phyloP scores from a whole-genome alignment of 1,140 invertebrate genomes.

The Zaprionus capensis region DNA sequence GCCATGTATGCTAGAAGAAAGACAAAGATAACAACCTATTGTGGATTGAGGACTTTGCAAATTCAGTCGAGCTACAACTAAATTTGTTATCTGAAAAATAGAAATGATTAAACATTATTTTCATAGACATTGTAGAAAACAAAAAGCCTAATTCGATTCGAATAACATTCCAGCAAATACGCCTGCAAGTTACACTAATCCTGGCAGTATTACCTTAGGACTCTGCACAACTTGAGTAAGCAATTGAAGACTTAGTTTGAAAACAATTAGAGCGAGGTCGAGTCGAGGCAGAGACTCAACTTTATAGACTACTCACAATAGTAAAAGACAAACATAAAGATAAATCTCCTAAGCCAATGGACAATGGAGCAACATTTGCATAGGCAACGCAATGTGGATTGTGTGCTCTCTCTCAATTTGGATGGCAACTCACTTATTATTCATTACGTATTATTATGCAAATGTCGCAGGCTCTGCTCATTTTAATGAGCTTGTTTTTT shows the following conservation, averaged over 20 bases:
- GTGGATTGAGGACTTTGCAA: too few relatives aligned
- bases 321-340: background rate
- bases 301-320: background rate
- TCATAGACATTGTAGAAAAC: too few relatives aligned
- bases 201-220: background rate
- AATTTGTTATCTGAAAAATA: too few relatives aligned
- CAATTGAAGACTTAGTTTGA: background rate
- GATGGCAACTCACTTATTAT: conserved; percentile 57
- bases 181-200: background rate
- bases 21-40: too few relatives aligned
- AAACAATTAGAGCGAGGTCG: background rate
- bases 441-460: conserved; percentile 81
- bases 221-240: background rate
- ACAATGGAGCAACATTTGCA: conserved; percentile 57
- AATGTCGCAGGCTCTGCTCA: conserved; percentile 53
- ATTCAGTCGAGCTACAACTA: too few relatives aligned
- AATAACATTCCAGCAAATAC: too few relatives aligned
- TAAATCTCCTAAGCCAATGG: background rate
- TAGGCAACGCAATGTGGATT: conserved; percentile 25
- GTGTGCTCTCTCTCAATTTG: conserved; percentile 15
- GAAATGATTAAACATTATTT: too few relatives aligned
- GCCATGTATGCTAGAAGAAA: background rate
- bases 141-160: too few relatives aligned
- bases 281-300: background rate
- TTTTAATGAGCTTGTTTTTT: conserved; percentile 53